Evolutionary conservation across 2,888 invertebrate species (phyloP).

Genomic region (Margaritifera margaritifera): DNA sequence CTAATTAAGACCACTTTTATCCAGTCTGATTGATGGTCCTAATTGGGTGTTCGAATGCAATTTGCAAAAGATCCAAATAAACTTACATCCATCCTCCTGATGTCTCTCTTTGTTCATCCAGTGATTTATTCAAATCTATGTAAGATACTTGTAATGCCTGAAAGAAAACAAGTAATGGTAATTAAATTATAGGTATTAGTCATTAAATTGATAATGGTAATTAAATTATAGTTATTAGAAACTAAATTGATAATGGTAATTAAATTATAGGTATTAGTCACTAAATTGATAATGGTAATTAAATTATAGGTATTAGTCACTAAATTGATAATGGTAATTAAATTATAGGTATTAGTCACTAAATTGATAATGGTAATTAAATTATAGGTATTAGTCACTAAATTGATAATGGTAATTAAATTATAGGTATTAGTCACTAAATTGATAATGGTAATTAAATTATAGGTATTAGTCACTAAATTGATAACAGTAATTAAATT

Average conservation of each 20-base stretch:
- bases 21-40: too few species aligned
- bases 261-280: not conserved
- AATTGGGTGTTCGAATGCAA: too few species aligned
- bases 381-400: not conserved
- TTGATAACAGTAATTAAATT: too few species aligned
- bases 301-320: not conserved
- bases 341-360: too few species aligned
- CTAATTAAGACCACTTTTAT: too few species aligned
- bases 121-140: conserved; percentile 57
- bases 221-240: not conserved
- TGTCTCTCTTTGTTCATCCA: conserved; percentile 53
- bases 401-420: too few species aligned
- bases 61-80: not conserved
- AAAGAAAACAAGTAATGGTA: conserved; percentile 5
- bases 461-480: too few species aligned
- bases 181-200: not conserved
- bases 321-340: too few species aligned
- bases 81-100: conserved; percentile 65
- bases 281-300: not conserved
- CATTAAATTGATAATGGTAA: too few species aligned
- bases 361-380: not conserved
- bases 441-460: not conserved
- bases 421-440: too few species aligned
- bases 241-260: not conserved
- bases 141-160: conserved; percentile 59